phyloP scores from a whole-genome alignment of 1,140 invertebrate species.

The Macrosteles quadrilineatus region DNA sequence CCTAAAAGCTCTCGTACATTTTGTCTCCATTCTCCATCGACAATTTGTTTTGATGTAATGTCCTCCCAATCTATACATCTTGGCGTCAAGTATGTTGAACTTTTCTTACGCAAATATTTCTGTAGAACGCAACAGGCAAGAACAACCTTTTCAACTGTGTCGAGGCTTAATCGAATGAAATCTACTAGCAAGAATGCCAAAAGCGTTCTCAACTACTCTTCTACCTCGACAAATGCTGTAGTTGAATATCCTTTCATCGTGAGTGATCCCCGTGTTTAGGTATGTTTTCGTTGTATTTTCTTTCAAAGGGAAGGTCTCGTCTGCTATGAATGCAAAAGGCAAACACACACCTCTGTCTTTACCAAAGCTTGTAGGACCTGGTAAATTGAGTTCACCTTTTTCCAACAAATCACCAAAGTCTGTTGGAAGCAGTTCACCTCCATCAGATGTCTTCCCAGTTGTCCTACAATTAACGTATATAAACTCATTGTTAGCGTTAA shows the following conservation, averaged over 20 bases:
- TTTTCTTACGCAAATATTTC: not conserved
- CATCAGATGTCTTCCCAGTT: conserved; percentile 46
- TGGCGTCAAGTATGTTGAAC: not conserved
- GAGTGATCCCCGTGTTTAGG: conserved; percentile 42
- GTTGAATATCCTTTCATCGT: conserved; percentile 50
- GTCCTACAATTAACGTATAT: conserved; percentile 35
- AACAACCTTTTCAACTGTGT: conserved; percentile 31
- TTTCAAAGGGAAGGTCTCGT: conserved; percentile 49
- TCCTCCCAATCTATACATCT: conserved; percentile 1
- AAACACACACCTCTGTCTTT: conserved; percentile 1
- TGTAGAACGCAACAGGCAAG: not conserved
- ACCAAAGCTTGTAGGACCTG: conserved; percentile 19
- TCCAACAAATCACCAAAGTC: conserved; percentile 39
- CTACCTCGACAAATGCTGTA: conserved; percentile 49
- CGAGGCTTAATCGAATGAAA: conserved; percentile 46
- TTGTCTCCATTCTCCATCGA: not conserved
- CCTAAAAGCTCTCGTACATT: not conserved
- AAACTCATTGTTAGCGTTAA: conserved; percentile 38
- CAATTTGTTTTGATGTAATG: not conserved
- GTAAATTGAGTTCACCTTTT: conserved; percentile 36
- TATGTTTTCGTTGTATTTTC: conserved; percentile 38
- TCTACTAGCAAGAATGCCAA: conserved; percentile 50
- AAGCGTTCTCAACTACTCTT: conserved; percentile 37
- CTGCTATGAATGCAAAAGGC: conserved; percentile 47
- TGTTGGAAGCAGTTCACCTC: conserved; percentile 46